Conservation (phyloP, 2,797 vertebrate species). For the Siniperca obscura region DNA sequence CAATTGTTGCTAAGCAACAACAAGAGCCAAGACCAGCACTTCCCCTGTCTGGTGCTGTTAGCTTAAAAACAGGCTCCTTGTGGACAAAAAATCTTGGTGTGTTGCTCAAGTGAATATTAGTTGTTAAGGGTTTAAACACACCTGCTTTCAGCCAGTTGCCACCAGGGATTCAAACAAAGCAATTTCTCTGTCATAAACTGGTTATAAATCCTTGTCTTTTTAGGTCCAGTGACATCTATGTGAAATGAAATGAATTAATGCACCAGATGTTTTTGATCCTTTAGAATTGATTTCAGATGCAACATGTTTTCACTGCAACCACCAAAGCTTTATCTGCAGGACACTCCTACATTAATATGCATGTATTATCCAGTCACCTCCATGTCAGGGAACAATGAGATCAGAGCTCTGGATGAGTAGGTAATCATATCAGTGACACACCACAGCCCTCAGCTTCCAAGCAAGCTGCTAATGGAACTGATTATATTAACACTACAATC, state of each 20-base stretch:
- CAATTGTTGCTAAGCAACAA: constrained; percentile 81
- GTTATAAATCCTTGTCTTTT: not conserved
- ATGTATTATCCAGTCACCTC: constrained; percentile 68
- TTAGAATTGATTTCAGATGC: constrained; percentile 6
- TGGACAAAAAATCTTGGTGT: constrained; percentile 30
- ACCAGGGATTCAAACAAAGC: constrained; percentile 9
- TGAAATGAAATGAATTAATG: not conserved
- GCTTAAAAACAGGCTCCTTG: constrained; percentile 52
- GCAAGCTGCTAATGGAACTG: constrained; percentile 68
- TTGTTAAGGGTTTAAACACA: constrained; percentile 17
- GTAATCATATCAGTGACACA: constrained; percentile 79
- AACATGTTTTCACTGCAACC: constrained; percentile 22
- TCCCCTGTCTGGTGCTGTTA: constrained; percentile 50
- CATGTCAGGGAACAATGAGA: constrained; percentile 73
- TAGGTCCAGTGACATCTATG: not conserved
- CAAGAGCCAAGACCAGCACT: constrained; percentile 62
- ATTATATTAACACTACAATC: constrained; percentile 68
- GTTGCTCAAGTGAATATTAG: constrained; percentile 38
- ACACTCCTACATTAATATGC: constrained; percentile 57
- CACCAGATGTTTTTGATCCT: constrained; percentile 13
- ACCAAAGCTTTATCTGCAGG: constrained; percentile 53
- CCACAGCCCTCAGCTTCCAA: constrained; percentile 63
- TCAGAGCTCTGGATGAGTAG: constrained; percentile 68
- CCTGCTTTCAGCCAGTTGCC: not conserved
- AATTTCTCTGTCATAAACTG: not conserved